Conservation (phyloP, 2,797 vertebrate species). For the Cyclura pinguis region DNA sequence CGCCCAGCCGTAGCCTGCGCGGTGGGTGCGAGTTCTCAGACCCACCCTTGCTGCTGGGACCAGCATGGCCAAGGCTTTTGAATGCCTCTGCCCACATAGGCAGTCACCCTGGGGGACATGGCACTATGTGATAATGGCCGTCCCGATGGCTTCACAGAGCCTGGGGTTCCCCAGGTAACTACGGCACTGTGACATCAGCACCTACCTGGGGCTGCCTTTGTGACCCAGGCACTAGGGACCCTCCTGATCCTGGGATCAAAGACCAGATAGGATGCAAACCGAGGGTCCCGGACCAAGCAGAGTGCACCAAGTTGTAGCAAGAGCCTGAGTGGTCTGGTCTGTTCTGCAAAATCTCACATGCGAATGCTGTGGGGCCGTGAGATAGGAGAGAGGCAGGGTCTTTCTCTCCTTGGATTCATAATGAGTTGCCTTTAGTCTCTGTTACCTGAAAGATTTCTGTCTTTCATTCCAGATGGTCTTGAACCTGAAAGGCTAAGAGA, state of each 20-base stretch:
- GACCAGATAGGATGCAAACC: background rate
- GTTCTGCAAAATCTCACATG: rapidly evolving
- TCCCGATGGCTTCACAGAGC: constrained; percentile 60
- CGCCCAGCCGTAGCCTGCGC: background rate
- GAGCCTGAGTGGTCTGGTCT: background rate
- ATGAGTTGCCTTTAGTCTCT: no score
- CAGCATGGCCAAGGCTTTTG: constrained; percentile 39
- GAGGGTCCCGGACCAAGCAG: background rate
- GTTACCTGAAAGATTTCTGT: no score
- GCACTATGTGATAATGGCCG: constrained; percentile 53
- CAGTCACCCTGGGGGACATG: constrained; percentile 30
- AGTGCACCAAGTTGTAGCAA: background rate
- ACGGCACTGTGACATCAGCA: constrained; percentile 40
- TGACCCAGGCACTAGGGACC: background rate
- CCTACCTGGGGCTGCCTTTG: background rate
- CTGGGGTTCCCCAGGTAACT: constrained; percentile 55
- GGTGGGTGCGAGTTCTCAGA: constrained; percentile 15
- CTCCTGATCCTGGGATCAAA: background rate
- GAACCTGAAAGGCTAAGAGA: background rate
- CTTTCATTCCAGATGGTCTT: background rate
- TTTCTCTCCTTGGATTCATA: background rate
- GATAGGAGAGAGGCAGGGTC: background rate
- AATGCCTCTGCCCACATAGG: constrained; percentile 22
- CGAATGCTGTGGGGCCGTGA: background rate
- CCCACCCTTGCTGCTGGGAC: constrained; percentile 30